Evolutionary conservation across 2,113 vertebrate species (phyloP), one percentile per base, ranked within the genome.

Genomic region (Scomber japonicus): DNA sequence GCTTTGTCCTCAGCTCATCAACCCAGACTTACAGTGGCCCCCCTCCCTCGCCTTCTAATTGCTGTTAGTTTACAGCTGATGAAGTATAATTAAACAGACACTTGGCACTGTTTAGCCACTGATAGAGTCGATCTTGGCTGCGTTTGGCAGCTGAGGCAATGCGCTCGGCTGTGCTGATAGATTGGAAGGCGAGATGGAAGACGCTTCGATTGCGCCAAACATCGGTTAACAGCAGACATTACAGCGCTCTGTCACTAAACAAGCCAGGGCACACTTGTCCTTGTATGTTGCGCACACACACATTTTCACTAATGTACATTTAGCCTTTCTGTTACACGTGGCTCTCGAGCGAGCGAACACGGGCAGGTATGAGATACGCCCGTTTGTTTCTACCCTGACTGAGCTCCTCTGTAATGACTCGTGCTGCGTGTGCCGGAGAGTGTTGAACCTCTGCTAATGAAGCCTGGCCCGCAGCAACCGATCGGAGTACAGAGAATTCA

Each of bases 21-120:
- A 2, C 55, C 49, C 65, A 50, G 56, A 68, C 12, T 56, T 56
- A 50, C 60, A 49, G 51, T 67, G 6, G 9, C 55, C 17, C n/a
- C 1, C 54, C 3, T 8, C 17, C 40, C 30, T 49, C 9, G 61
- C 68, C 31, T 10, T 48, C 16, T 87, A 82, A 87, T 83, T 57
- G 54, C 60, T 65, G 44, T 71, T 71, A 64, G 69, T 84, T 86
- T 68, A 48, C 11, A 5, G 24, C 64, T 59, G 48, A 65, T 71
- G 50, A 53, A 84, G 40, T 57, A 59, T 81, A 78, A 83, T 83
- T 78, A 79, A 81, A 75, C 72, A 69, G 66, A 67, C 6, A 15
- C 72, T 55, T 69, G 68, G 71, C 62, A 6, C 78, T 11, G 12
- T 78, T 78, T 44, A 70, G 63, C 45, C 30, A 4, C 57, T 63